Evolutionary conservation across 2,113 vertebrate species (phyloP).

Genomic region (Laterallus jamaicensis): DNA sequence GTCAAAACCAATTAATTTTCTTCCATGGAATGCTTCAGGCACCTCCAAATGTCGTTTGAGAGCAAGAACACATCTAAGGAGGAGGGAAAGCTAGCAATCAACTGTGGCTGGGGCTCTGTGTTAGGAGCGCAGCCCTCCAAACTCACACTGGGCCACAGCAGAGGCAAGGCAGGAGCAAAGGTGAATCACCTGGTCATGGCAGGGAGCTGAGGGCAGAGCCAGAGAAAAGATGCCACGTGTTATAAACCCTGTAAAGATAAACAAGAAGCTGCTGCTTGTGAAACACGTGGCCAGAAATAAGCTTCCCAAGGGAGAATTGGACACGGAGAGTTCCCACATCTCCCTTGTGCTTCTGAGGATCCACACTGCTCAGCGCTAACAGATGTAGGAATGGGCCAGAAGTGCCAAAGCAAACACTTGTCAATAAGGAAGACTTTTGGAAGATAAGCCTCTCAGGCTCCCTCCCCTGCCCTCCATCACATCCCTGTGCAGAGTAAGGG

Average conservation of each 20-base stretch:
- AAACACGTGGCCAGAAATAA: not conserved
- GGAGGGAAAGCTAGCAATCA: slow-evolving; percentile 34
- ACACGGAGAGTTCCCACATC: not conserved
- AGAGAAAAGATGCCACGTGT: not conserved
- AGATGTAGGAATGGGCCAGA: not conserved
- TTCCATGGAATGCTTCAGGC: slow-evolving; percentile 73
- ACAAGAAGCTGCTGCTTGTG: not conserved
- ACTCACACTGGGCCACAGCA: not conserved
- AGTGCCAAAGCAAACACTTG: not conserved
- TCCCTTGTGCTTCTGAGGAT: not conserved
- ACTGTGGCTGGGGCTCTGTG: not conserved
- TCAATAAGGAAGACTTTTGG: not conserved
- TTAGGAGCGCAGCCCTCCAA: not conserved
- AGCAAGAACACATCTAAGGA: slow-evolving; percentile 38
- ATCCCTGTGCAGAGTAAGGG: not conserved
- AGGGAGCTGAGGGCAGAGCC: not conserved
- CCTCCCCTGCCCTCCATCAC: not conserved
- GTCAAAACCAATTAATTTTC: slow-evolving; percentile 81
- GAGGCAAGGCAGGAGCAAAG: not conserved
- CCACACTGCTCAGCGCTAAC: not conserved
- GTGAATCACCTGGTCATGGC: not conserved
- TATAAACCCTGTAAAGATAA: not conserved
- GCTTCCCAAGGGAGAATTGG: not conserved
- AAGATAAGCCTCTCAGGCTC: not conserved
- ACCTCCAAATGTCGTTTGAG: slow-evolving; percentile 38